A percentile compares a stretch with the other conserved stretches of the same genome.
phyloP scores from a whole-genome alignment of 2,113 vertebrate species.

The Oryzias woworae region DNA sequence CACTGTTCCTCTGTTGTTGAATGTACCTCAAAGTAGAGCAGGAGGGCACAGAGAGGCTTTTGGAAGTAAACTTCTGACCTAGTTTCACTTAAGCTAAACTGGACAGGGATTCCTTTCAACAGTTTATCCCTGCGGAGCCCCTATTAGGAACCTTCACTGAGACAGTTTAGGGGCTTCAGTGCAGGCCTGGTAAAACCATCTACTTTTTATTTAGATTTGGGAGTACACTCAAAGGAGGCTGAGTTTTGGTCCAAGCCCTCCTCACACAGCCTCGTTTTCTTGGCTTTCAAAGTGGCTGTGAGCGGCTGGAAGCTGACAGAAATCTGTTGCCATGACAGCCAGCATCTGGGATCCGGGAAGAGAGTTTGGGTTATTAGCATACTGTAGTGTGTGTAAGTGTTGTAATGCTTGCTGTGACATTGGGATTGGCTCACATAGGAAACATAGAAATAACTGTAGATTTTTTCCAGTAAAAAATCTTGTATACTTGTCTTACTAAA shows the following conservation, averaged over 20 bases:
- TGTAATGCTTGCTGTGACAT: constrained; percentile 11
- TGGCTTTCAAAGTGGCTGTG: constrained; percentile 15
- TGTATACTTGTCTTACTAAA: no score
- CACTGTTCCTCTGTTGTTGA: no score
- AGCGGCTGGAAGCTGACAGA: constrained; percentile 23
- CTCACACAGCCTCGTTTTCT: constrained; percentile 8
- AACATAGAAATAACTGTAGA: constrained; percentile 25
- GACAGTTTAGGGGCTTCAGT: constrained; percentile 2
- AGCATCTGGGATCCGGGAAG: constrained; percentile 20
- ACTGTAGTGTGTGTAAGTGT: constrained; percentile 9
- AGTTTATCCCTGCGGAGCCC: constrained; percentile 12
- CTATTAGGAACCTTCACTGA: neutral
- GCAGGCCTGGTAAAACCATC: constrained; percentile 13
- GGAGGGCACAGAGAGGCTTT: neutral
- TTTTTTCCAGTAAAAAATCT: constrained; percentile 12
- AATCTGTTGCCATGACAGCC: constrained; percentile 40
- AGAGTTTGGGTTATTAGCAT: constrained; percentile 38
- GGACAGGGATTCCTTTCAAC: neutral
- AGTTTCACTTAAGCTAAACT: constrained; percentile 11
- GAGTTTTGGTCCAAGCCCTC: constrained; percentile 10
- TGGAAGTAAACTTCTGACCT: constrained; percentile 3
- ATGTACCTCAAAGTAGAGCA: neutral
- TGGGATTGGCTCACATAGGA: constrained; percentile 15
- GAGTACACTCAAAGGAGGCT: constrained; percentile 10
- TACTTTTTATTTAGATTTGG: constrained; percentile 21